phyloP scores from a whole-genome alignment of 2,888 invertebrate species.

The Dryobotodes eremita region DNA sequence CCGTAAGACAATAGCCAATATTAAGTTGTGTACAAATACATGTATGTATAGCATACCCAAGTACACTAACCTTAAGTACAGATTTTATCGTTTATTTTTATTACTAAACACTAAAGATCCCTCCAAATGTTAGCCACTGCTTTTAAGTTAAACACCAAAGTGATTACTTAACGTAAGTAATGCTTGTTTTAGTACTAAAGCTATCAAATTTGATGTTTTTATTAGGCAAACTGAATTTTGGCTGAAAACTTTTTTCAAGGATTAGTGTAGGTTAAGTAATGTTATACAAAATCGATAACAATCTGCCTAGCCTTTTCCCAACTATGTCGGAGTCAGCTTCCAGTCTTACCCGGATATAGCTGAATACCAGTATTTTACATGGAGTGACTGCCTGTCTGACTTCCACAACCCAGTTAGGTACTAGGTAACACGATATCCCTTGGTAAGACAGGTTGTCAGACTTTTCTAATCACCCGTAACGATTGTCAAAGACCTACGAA shows the following conservation, averaged over 20 bases:
- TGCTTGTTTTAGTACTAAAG: conserved; percentile 12
- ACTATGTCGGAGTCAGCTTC: too few species aligned
- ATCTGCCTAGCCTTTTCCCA: too few species aligned
- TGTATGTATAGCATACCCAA: background rate
- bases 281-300: background rate
- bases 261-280: background rate
- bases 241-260: background rate
- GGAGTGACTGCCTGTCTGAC: too few species aligned
- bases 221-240: conserved; percentile 1
- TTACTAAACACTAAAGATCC: conserved; percentile 44
- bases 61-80: conserved; percentile 23
- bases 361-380: too few species aligned
- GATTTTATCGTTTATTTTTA: conserved; percentile 50
- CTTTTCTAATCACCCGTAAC: too few species aligned
- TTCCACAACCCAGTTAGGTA: too few species aligned
- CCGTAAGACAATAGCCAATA: background rate
- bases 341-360: too few species aligned
- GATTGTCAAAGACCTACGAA: too few species aligned
- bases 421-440: too few species aligned
- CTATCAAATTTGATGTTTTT: conserved; percentile 20
- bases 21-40: background rate
- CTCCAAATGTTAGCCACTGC: conserved; percentile 12
- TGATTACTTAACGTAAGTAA: conserved; percentile 39
- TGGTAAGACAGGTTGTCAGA: too few species aligned
- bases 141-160: conserved; percentile 18